phyloP scores from a whole-genome alignment of 2,797 vertebrate species.

The Clarias pachynema region DNA sequence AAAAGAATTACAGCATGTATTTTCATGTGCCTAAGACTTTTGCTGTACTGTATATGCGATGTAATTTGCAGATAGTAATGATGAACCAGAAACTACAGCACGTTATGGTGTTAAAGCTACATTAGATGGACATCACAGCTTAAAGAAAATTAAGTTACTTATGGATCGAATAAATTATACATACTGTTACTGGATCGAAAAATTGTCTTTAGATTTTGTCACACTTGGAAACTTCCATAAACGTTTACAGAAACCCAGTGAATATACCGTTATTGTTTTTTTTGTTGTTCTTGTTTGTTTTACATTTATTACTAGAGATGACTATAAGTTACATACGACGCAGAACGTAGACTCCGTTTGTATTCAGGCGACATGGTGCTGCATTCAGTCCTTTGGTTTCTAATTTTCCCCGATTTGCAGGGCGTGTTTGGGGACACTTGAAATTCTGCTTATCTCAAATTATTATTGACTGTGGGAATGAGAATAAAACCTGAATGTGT shows the following conservation, averaged over 20 bases:
- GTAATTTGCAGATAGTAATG: not conserved
- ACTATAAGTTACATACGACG: too few relatives aligned
- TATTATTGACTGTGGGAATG: constrained; percentile 20
- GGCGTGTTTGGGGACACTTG: not conserved
- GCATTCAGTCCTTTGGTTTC: not conserved
- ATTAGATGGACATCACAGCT: not conserved
- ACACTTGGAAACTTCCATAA: not conserved
- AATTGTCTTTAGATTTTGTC: not conserved
- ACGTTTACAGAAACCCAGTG: not conserved
- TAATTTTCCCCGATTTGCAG: not conserved
- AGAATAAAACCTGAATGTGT: not conserved
- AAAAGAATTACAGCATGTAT: too few relatives aligned
- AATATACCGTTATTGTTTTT: not conserved
- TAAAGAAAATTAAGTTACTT: not conserved
- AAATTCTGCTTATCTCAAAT: not conserved
- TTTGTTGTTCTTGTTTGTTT: not conserved
- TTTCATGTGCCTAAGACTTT: too few relatives aligned
- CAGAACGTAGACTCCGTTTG: not conserved
- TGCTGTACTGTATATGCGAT: not conserved
- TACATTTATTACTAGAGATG: too few relatives aligned
- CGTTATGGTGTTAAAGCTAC: not conserved
- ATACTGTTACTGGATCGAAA: not conserved
- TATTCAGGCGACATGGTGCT: not conserved
- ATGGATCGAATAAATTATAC: not conserved
- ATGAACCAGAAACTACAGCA: not conserved